Percentiles rank a stretch among this genome's conserved stretches.
phyloP scores from a whole-genome alignment of 2,888 invertebrate genomes.

The Aphidius colemani region DNA sequence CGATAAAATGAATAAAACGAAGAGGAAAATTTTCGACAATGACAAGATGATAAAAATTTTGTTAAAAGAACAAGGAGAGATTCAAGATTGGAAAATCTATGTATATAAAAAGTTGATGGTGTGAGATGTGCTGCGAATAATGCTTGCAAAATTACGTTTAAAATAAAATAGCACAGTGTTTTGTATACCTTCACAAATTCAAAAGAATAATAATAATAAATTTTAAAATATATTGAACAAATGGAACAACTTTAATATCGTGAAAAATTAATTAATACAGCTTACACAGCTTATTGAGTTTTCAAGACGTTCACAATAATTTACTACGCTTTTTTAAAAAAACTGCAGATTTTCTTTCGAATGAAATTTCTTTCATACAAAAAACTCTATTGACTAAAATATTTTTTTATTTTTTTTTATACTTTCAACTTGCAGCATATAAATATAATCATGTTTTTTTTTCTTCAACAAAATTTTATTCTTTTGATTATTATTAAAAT shows the following conservation, averaged over 20 bases:
- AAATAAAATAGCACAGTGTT: conserved; percentile 32
- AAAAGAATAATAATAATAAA: too few relatives aligned
- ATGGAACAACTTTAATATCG: conserved; percentile 50
- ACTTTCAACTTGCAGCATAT: too few relatives aligned
- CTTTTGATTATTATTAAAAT: too few relatives aligned
- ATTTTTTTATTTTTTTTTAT: too few relatives aligned
- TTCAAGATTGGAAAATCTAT: conserved; percentile 35
- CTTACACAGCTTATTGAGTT: conserved; percentile 60
- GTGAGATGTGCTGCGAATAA: conserved; percentile 59
- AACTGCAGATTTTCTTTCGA: too few relatives aligned
- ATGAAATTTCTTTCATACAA: too few relatives aligned
- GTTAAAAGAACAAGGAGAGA: conserved; percentile 27
- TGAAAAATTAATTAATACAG: conserved; percentile 60
- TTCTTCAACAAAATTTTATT: too few relatives aligned
- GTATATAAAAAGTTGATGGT: conserved; percentile 38
- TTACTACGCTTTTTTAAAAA: too few relatives aligned
- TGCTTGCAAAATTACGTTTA: conserved; percentile 56
- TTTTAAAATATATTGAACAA: too few relatives aligned
- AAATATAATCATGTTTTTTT: too few relatives aligned
- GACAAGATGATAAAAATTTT: too few relatives aligned
- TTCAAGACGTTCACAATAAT: conserved; percentile 44
- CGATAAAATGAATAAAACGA: conserved; percentile 17
- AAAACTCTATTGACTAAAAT: too few relatives aligned
- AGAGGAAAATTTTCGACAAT: conserved; percentile 25
- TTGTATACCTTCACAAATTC: conserved; percentile 18